Evolutionary conservation across 2,888 invertebrate genomes (phyloP).

Genomic region (Sinotaia quadrata): DNA sequence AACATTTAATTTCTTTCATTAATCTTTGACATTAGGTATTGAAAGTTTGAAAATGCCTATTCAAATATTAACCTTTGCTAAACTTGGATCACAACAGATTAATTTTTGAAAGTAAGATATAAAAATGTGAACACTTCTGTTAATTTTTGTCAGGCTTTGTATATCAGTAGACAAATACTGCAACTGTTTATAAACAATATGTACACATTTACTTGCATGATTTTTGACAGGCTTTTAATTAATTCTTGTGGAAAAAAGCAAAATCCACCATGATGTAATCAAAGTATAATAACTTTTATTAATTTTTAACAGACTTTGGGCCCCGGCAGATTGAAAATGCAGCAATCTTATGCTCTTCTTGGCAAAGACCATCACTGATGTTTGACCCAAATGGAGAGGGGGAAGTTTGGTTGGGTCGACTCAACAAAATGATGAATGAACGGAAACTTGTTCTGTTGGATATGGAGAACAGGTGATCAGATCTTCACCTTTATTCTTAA

Average conservation of each 20-base stretch:
- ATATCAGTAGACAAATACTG: no score
- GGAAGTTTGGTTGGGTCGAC: constrained; percentile 54
- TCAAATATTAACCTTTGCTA: no score
- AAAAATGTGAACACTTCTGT: no score
- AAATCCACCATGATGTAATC: background rate
- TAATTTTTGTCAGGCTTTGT: no score
- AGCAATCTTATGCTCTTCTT: constrained; percentile 66
- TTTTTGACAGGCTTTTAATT: background rate
- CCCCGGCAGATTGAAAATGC: constrained; percentile 70
- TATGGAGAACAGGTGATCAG: constrained; percentile 68
- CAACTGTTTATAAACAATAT: no score
- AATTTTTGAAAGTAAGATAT: no score
- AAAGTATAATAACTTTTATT: constrained; percentile 7
- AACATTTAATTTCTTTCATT: no score
- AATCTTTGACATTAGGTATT: no score
- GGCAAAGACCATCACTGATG: constrained; percentile 69
- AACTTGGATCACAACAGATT: no score
- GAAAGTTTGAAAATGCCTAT: no score
- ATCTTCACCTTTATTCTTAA: background rate
- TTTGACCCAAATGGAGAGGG: constrained; percentile 70
- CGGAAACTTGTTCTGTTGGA: constrained; percentile 61
- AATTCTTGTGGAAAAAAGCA: background rate
- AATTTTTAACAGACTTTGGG: constrained; percentile 64
- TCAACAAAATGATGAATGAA: constrained; percentile 54
- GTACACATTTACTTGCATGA: background rate